Conservation (phyloP, 2,797 vertebrate genomes). For the Pantherophis alleghaniensis region DNA sequence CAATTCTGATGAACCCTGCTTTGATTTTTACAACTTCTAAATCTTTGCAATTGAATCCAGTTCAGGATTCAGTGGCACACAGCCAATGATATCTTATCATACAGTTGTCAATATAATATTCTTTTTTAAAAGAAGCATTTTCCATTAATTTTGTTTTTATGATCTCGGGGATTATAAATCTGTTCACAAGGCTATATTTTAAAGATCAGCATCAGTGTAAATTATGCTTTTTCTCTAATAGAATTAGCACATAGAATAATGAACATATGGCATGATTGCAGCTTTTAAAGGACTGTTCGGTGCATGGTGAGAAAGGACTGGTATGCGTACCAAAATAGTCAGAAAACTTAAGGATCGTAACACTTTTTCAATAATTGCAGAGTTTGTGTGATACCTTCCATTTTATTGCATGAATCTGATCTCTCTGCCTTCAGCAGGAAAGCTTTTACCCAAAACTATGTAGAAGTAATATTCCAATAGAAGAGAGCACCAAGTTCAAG, state of each 20-base stretch:
- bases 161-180: not conserved
- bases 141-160: conserved; percentile 8
- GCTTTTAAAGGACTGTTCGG: not conserved
- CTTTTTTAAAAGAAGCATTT: not conserved
- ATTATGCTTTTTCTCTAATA: not conserved
- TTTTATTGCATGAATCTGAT: not conserved
- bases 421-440: not conserved
- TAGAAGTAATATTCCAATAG: not conserved
- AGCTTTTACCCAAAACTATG: not conserved
- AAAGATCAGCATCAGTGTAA: not conserved
- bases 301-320: not conserved
- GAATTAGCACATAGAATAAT: not conserved
- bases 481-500: not conserved
- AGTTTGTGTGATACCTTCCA: not conserved
- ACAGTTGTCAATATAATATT: conserved; percentile 1
- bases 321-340: not conserved
- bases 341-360: not conserved
- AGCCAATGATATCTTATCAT: not conserved
- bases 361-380: not conserved
- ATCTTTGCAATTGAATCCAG: not conserved
- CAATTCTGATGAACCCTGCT: not conserved
- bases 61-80: not conserved
- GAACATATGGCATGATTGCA: not conserved
- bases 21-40: not conserved
- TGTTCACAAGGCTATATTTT: conserved; percentile 15